These are phyloP conservation scores for Anarhynchus alexandrinus DNA, from an alignment of 2,113 vertebrate genomes.

Conservation along the genomic window DNA sequence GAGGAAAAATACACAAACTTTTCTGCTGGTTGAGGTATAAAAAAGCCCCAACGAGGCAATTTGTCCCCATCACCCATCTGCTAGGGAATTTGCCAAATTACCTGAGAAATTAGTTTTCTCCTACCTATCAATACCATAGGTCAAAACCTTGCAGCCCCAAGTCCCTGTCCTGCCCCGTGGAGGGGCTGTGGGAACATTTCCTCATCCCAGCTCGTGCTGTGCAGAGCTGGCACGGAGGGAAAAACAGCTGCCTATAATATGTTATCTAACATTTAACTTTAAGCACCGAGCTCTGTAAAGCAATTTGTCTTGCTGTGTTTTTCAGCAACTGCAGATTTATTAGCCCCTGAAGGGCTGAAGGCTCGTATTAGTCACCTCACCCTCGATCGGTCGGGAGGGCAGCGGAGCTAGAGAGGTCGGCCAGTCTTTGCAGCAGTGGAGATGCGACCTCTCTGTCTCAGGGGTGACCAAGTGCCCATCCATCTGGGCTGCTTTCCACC, in stretches of 20 bases:
- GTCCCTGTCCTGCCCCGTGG: neutral
- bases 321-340: neutral
- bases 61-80: neutral
- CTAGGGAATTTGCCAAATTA: neutral
- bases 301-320: neutral
- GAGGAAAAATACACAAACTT: neutral
- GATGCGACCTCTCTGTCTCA: neutral
- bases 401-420: neutral
- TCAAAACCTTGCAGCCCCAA: neutral
- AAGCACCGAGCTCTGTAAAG: neutral
- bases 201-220: rapidly evolving
- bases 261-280: neutral
- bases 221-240: neutral
- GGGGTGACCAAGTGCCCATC: neutral
- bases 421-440: neutral
- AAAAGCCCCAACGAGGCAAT: neutral
- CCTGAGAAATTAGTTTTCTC: neutral
- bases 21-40: neutral
- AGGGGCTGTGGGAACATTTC: neutral
- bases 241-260: neutral
- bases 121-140: neutral
- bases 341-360: neutral
- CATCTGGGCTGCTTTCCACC: neutral
- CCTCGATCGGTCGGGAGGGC: neutral
- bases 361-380: neutral